phyloP scores from a whole-genome alignment of 2,797 vertebrate species.

The Dicrostonyx torquatus region DNA sequence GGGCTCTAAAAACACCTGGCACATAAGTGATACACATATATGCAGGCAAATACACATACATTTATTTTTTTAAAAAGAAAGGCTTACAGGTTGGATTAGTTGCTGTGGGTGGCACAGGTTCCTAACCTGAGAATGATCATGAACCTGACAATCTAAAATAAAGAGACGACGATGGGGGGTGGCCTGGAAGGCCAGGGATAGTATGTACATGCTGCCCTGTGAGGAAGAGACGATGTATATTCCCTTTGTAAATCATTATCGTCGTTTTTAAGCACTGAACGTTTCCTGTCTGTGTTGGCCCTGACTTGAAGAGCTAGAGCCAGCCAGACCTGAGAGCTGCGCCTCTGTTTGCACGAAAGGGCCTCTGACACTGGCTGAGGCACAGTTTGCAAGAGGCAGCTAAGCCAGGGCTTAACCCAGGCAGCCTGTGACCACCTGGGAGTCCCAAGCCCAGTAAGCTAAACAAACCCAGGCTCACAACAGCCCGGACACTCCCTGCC shows the following conservation, averaged over 20 bases:
- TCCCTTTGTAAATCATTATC: neutral
- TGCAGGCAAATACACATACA: neutral
- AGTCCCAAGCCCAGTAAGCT: neutral
- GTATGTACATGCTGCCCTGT: neutral
- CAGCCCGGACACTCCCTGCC: neutral
- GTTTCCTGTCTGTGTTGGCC: neutral
- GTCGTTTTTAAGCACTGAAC: neutral
- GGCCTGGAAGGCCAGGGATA: neutral
- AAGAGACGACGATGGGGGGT: neutral
- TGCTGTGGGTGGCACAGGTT: neutral
- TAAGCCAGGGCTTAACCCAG: neutral
- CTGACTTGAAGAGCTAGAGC: neutral
- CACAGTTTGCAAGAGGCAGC: neutral
- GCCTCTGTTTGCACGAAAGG: neutral
- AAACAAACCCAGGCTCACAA: neutral
- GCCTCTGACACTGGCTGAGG: neutral
- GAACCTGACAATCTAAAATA: neutral
- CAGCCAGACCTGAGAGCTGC: neutral
- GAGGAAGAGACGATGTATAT: neutral
- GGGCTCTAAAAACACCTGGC: neutral
- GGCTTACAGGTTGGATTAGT: neutral
- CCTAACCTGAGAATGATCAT: too few species aligned
- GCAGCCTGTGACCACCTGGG: neutral
- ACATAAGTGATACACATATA: too few species aligned
- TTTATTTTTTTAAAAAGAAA: neutral